These are phyloP conservation scores for Coecobrya sp. DNA, from an alignment of 2,888 invertebrate genomes.

Conservation along the genomic window DNA sequence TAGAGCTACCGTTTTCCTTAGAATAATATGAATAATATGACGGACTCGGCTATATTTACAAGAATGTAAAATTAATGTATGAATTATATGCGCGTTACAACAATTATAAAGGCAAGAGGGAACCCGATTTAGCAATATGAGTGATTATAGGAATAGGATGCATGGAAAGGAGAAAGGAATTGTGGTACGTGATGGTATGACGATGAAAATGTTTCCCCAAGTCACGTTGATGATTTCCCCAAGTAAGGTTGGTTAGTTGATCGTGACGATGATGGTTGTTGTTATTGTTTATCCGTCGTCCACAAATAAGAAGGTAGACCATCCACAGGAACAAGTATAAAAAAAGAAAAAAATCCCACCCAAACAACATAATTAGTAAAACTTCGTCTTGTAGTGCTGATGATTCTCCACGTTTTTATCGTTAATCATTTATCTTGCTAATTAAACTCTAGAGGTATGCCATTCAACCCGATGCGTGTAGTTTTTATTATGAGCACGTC, in stretches of 20 bases:
- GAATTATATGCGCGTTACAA: conserved; percentile 26
- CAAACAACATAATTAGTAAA: conserved; percentile 77
- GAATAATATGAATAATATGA: conserved; percentile 46
- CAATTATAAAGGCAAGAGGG: conserved; percentile 13
- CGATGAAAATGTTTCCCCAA: conserved; percentile 1
- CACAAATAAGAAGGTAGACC: conserved; percentile 47
- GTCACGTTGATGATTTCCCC: conserved; percentile 1
- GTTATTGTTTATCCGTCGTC: conserved; percentile 23
- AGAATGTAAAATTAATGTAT: not conserved
- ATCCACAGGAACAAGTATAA: conserved; percentile 68
- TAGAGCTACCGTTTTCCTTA: conserved; percentile 77
- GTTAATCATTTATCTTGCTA: conserved; percentile 27
- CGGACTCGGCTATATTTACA: conserved; percentile 67
- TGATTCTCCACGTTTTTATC: conserved; percentile 26
- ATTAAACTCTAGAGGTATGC: not conserved
- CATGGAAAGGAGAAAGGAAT: conserved; percentile 29
- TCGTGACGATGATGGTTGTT: conserved; percentile 49
- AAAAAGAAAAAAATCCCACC: conserved; percentile 79
- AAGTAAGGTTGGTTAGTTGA: not conserved
- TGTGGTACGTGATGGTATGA: not conserved
- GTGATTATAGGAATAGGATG: conserved; percentile 6
- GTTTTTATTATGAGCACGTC: not conserved
- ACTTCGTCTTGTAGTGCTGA: not conserved
- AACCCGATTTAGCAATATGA: not conserved
- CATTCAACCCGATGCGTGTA: conserved; percentile 42